A percentile compares a stretch with the other conserved stretches of the same genome.
These are phyloP conservation scores for Corythornis leucogaster DNA, from an alignment of 2,797 vertebrate species.

Conservation along the genomic window DNA sequence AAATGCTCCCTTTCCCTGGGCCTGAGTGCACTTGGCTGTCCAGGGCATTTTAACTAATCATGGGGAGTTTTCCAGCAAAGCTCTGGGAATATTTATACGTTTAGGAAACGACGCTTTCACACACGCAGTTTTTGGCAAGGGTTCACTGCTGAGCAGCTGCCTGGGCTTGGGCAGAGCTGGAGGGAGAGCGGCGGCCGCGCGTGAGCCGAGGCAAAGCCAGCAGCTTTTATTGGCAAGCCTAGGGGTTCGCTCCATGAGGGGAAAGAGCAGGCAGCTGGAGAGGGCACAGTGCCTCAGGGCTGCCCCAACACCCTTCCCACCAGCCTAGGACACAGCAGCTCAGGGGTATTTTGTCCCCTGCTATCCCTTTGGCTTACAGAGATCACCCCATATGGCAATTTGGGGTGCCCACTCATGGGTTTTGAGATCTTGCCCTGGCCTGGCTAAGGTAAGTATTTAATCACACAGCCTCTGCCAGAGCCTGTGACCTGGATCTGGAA, in stretches of 20 bases:
- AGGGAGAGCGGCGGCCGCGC: not conserved
- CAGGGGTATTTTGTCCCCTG: not conserved
- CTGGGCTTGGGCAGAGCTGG: slow-evolving; percentile 34
- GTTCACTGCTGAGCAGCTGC: slow-evolving; percentile 64
- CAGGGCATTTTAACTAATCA: slow-evolving; percentile 37
- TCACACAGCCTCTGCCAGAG: not conserved
- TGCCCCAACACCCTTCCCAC: not conserved
- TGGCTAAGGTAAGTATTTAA: fast-evolving
- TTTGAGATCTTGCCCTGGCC: not conserved
- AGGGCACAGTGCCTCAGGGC: fast-evolving
- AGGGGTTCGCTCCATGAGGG: not conserved
- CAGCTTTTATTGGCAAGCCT: slow-evolving; percentile 64
- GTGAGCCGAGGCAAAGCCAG: not conserved
- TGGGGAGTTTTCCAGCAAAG: slow-evolving; percentile 57
- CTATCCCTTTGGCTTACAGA: not conserved
- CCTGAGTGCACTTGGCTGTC: not conserved
- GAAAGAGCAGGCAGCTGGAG: not conserved
- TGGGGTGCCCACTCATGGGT: not conserved
- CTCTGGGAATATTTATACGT: slow-evolving; percentile 64
- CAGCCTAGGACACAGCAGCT: not conserved
- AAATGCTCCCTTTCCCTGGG: not conserved
- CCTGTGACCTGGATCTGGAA: fast-evolving
- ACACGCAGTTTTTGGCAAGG: slow-evolving; percentile 58
- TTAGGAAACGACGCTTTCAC: slow-evolving; percentile 67
- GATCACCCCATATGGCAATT: not conserved